Evolutionary conservation across 1,140 invertebrate species (phyloP).

Genomic region (Phortica variegata): DNA sequence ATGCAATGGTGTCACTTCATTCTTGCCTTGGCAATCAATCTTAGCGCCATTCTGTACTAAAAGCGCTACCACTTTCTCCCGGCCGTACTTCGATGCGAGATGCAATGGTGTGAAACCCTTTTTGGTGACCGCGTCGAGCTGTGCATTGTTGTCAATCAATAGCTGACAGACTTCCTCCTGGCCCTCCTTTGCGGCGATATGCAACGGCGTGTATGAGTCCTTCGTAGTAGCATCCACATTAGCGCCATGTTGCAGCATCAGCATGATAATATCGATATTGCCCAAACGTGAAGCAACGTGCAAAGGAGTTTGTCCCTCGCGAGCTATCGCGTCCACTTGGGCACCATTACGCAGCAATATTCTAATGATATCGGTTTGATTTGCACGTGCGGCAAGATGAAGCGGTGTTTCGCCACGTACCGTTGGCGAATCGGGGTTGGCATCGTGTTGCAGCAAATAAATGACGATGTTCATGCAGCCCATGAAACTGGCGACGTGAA

Average conservation of each 20-base stretch:
- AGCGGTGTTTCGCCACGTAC: conserved; percentile 96
- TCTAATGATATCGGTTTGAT: conserved; percentile 94
- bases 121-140: conserved; percentile 85
- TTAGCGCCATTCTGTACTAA: conserved; percentile 83
- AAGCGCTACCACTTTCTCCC: conserved; percentile 86
- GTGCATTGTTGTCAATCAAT: conserved; percentile 91
- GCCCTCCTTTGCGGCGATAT: conserved; percentile 96
- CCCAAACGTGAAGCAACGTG: conserved; percentile 91
- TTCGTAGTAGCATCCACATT: conserved; percentile 84
- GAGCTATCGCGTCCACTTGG: conserved; percentile 90
- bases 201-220: conserved; percentile 94
- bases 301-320: conserved; percentile 90
- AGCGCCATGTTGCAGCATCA: conserved; percentile 89
- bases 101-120: conserved; percentile 98
- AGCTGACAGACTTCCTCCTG: conserved; percentile 78
- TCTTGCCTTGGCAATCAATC: conserved; percentile 95
- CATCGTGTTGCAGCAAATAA: conserved; percentile 91
- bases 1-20: conserved; percentile 95
- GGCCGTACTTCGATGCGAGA: conserved; percentile 96
- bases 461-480: conserved; percentile 99
- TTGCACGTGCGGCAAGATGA: conserved; percentile 94
- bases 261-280: conserved; percentile 89
- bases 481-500: conserved; percentile 99
- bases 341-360: conserved; percentile 94
- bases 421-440: conserved; percentile 90